Base-by-base conservation (phyloP, 2,113 vertebrate species). In the Planiliza haematocheilus region DNA sequence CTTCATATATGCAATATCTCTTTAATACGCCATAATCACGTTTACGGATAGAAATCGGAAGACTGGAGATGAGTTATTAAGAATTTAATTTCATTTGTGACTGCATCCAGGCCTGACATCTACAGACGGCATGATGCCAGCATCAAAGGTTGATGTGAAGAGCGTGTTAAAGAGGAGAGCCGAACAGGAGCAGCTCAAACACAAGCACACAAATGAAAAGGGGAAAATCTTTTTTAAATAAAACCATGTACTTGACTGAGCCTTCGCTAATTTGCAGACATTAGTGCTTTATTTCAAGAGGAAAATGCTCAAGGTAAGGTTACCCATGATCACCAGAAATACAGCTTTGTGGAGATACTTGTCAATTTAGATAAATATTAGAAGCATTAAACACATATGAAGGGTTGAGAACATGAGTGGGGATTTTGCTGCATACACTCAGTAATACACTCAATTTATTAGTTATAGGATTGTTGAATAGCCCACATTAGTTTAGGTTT, bases 261-360 rank as follows among this genome's bases (percentile, higher is more conserved):
- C 36, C 14, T 24, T 0, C 7, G 13, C 17, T 30, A 1, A 38
- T 24, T 20, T n/a, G 21, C 13, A 60, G 72, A 73, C 42, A 62
- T 36, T 67, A 71, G 68, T 49, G 34, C 7, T 71, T 79, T 59
- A 65, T 59, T 68, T 68, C 12, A 16, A 9, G 39, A 5, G 17
- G 10, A 56, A 63, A 46, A 7, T 42, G 62, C 8, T 66, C 56
- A 64, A 64, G 59, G 45, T 42, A 17, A 45, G 1, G 0, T 38
- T 11, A 24, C 10, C 7, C 30, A 55, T 71, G n/a, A 24, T 56
- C 8, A 2, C 10, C 12, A 38, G 49, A 55, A 53, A 59, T 34
- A 45, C 43, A 45, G 14, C 2, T 21, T 16, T 43, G 45, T 45
- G 38, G 14, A 51, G 45, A 65, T 50, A 37, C 24, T 30, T 30